phyloP scores from a whole-genome alignment of 2,797 vertebrate species.

The Telmatherina bonti region DNA sequence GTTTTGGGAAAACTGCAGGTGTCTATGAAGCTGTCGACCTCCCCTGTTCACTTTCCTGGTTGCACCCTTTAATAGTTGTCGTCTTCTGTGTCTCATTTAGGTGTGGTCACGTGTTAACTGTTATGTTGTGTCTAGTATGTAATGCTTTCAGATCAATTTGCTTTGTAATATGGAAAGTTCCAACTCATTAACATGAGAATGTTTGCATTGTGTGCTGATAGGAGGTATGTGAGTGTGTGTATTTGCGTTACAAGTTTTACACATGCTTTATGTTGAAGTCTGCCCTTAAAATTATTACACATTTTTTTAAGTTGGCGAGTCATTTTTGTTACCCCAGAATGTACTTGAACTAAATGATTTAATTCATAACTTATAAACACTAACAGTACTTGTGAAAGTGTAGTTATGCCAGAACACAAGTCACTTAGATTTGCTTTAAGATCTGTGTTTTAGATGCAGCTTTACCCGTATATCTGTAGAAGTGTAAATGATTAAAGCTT shows the following conservation, averaged over 20 bases:
- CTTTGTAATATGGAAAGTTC: conserved; percentile 16
- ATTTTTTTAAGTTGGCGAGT: conserved; percentile 11
- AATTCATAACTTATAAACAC: background rate
- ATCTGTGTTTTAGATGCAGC: background rate
- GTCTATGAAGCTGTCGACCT: conserved; percentile 13
- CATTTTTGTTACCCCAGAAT: conserved; percentile 7
- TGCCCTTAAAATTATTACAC: conserved; percentile 33
- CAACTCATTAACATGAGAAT: conserved; percentile 31
- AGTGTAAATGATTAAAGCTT: conserved; percentile 3
- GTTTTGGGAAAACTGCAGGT: conserved; percentile 7
- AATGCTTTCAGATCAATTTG: conserved; percentile 7
- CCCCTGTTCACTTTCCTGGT: conserved; percentile 42
- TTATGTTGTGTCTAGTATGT: conserved; percentile 32
- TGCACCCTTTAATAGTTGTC: conserved; percentile 84
- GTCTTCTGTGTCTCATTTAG: conserved; percentile 56
- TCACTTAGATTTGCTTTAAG: background rate
- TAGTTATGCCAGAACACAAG: background rate
- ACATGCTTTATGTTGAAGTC: conserved; percentile 18
- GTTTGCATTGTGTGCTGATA: conserved; percentile 39
- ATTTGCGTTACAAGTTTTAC: conserved; percentile 19
- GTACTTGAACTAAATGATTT: background rate
- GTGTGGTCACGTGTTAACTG: conserved; percentile 39
- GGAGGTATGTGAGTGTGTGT: conserved; percentile 14
- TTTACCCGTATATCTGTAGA: conserved; percentile 12
- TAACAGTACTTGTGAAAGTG: background rate